Conservation (phyloP, 2,797 vertebrate genomes). For the Anguilla pacifica region DNA sequence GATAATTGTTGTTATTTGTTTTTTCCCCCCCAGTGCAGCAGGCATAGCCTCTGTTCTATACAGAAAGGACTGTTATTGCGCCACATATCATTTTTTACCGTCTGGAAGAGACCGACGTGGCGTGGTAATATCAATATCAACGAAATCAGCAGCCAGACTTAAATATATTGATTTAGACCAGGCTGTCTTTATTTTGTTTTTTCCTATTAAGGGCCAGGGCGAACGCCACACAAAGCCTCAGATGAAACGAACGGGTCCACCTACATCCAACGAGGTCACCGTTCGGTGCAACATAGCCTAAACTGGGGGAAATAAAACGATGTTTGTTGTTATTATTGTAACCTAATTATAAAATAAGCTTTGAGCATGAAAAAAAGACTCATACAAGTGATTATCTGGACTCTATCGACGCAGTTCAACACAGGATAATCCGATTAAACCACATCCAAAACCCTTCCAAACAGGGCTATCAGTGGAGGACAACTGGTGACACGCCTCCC, state of each 20-base stretch:
- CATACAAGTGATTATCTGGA: constrained; percentile 37
- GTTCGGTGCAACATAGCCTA: background rate
- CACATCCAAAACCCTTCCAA: constrained; percentile 18
- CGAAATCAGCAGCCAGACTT: background rate
- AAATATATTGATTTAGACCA: background rate
- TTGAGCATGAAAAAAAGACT: constrained; percentile 32
- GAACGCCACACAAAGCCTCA: background rate
- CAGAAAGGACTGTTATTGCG: background rate
- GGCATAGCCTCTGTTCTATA: background rate
- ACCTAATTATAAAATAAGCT: constrained; percentile 34
- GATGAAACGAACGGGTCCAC: background rate
- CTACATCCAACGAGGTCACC: background rate
- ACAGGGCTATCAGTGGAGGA: background rate
- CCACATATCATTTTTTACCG: background rate
- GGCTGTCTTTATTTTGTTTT: background rate
- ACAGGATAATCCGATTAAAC: constrained; percentile 40
- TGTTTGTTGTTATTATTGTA: constrained; percentile 28
- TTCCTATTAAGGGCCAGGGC: background rate
- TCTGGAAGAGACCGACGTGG: background rate
- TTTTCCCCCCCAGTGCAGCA: no score
- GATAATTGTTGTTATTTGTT: background rate
- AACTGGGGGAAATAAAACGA: background rate
- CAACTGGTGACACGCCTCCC: background rate
- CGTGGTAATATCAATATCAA: background rate
- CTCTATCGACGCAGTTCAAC: constrained; percentile 44